Evolutionary conservation across 1,140 invertebrate genomes (phyloP).

Genomic region (silkworm (Bombyx mori)): DNA sequence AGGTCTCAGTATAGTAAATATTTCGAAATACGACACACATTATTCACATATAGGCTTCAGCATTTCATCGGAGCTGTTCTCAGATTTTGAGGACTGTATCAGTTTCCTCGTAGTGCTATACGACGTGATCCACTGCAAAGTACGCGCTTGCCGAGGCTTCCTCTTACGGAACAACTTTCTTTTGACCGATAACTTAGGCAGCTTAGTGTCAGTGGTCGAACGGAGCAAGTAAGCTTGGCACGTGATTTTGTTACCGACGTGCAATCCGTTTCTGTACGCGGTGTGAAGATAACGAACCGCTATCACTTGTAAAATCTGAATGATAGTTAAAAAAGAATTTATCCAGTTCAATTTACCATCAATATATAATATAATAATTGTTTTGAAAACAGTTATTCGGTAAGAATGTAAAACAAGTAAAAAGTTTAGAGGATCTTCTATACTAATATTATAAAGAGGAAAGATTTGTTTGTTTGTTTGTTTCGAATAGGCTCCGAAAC

Average conservation of each 20-base stretch:
- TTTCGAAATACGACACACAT: background rate
- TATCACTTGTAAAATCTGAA: conserved; percentile 48
- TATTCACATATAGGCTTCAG: conserved; percentile 55
- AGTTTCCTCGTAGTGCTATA: conserved; percentile 16
- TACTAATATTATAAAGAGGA: too few relatives aligned
- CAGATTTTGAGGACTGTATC: conserved; percentile 33
- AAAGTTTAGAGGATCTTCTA: too few relatives aligned
- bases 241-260: conserved; percentile 40
- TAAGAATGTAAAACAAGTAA: too few relatives aligned
- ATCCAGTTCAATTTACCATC: too few relatives aligned
- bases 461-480: too few relatives aligned
- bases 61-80: conserved; percentile 52
- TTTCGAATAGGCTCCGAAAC: too few relatives aligned
- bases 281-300: conserved; percentile 54
- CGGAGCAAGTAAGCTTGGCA: conserved; percentile 52
- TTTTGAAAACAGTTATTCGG: too few relatives aligned
- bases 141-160: conserved; percentile 32
- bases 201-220: conserved; percentile 33
- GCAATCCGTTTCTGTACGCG: conserved; percentile 49
- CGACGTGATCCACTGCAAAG: conserved; percentile 48
- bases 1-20: too few relatives aligned
- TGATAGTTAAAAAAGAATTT: conserved; percentile 2
- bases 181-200: conserved; percentile 11
- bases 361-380: too few relatives aligned
- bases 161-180: conserved; percentile 38